Percentiles rank a stretch among this genome's conserved stretches.
These are phyloP conservation scores for Drosophila prosaltans DNA, from an alignment of 1,140 invertebrate species.

Conservation along the genomic window DNA sequence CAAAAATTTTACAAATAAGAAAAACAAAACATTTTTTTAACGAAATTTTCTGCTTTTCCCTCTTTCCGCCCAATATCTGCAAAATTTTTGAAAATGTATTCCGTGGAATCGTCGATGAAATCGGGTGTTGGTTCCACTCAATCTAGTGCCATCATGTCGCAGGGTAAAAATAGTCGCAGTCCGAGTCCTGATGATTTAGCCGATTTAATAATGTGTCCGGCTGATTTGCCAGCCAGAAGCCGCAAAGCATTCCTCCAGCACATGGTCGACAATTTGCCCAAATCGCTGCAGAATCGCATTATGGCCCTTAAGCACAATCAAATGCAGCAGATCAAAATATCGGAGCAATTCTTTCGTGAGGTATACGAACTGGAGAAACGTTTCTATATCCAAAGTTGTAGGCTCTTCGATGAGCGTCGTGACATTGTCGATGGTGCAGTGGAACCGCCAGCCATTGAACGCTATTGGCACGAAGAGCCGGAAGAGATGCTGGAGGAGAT, in stretches of 20 bases:
- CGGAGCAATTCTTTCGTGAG: conserved; percentile 97
- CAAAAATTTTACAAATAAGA: not conserved
- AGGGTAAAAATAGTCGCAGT: not conserved
- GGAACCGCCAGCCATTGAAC: conserved; percentile 94
- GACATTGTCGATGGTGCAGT: conserved; percentile 91
- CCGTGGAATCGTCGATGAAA: not conserved
- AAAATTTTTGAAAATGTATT: conserved; percentile 5
- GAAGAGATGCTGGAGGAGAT: conserved; percentile 81
- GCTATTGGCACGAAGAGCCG: conserved; percentile 89
- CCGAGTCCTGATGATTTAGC: conserved; percentile 13
- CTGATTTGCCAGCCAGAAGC: conserved; percentile 49
- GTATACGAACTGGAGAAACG: conserved; percentile 96
- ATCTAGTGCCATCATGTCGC: not conserved
- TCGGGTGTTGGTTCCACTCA: not conserved
- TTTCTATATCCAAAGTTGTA: conserved; percentile 92
- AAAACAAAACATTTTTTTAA: not conserved
- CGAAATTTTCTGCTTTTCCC: not conserved
- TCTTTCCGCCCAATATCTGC: not conserved
- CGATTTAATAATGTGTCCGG: conserved; percentile 37
- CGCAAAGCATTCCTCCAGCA: conserved; percentile 69
- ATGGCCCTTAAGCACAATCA: conserved; percentile 97
- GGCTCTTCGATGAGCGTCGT: conserved; percentile 91
- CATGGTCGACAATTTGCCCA: conserved; percentile 86
- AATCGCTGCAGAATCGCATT: conserved; percentile 91
- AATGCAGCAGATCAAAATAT: conserved; percentile 92